Percentiles rank a stretch among this genome's conserved stretches.
Conservation (phyloP, 2,888 invertebrate genomes). For the Morinoia aosen region DNA sequence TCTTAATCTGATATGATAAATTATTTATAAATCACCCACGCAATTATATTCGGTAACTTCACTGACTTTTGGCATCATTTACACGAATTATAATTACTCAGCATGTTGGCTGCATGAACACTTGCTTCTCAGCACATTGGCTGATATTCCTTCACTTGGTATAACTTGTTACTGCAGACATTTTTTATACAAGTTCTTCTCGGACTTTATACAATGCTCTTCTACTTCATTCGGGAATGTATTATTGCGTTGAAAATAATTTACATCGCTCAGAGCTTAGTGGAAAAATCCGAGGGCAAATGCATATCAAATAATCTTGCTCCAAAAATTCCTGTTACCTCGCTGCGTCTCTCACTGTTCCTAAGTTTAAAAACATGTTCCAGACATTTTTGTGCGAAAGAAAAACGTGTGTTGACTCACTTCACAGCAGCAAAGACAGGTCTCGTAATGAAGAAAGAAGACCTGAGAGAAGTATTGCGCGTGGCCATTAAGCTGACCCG, state of each 20-base stretch:
- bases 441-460: not conserved
- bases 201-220: not conserved
- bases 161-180: not conserved
- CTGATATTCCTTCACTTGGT: no score
- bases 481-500: not conserved
- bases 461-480: not conserved
- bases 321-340: not conserved
- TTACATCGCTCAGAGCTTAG: not conserved
- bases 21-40: no score
- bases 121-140: no score
- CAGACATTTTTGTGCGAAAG: not conserved
- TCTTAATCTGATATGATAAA: no score
- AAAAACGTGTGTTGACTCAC: not conserved
- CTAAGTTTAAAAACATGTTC: not conserved
- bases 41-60: no score
- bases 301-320: not conserved
- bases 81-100: no score
- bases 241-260: not conserved
- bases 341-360: not conserved
- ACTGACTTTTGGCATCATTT: no score
- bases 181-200: not conserved
- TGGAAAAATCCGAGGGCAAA: not conserved
- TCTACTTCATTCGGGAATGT: not conserved
- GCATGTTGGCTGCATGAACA: no score
- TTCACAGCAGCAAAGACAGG: not conserved